Evolutionary conservation across 2,888 invertebrate species (phyloP), one percentile per base, ranked within the genome.

Genomic region (Pecten maximus): DNA sequence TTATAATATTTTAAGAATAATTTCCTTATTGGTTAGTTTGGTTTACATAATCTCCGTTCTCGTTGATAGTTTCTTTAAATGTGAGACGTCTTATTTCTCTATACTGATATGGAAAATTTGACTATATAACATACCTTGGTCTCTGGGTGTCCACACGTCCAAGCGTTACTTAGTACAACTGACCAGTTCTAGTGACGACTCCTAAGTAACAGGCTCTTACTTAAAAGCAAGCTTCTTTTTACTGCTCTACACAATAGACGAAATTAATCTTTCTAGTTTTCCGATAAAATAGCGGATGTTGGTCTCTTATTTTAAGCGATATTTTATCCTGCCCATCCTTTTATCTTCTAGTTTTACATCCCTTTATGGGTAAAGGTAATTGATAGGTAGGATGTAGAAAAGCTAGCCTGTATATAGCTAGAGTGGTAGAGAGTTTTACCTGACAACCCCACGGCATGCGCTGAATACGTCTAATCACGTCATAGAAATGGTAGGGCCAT

Each of bases 271-370:
- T 74, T 74, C 74, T 74, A 74, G 35, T 74, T 74, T 74, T 74
- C 74, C 74, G 74, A 74, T 74, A 74, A 74, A 74, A 35, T 35
- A 74, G 74, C 74, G 74, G 74, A 74, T 74, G 74, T 74, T 74
- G 35, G 74, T 74, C 74, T 74, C 35, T 35, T 74, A 74, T 28
- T 74, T 74, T 74, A 74, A 74, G 74, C 74, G 74, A 74, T 74
- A 74, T 35, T 74, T 35, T 74, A 28, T 74, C 28, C 74, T 28
- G 35, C 1, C 74, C 74, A 74, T 74, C 74, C 74, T 74, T 74
- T 74, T 74, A 74, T 74, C 74, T 74, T 74, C 74, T 74, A 74
- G 74, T 74, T 74, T 74, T 74, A 74, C 74, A 28, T n/a, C 74
- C 74, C 0, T 74, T 74, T 74, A 74, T 74, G 74, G 74, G 35